Evolutionary conservation across 2,113 vertebrate genomes (phyloP).

Genomic region (Cyrtonyx montezumae): DNA sequence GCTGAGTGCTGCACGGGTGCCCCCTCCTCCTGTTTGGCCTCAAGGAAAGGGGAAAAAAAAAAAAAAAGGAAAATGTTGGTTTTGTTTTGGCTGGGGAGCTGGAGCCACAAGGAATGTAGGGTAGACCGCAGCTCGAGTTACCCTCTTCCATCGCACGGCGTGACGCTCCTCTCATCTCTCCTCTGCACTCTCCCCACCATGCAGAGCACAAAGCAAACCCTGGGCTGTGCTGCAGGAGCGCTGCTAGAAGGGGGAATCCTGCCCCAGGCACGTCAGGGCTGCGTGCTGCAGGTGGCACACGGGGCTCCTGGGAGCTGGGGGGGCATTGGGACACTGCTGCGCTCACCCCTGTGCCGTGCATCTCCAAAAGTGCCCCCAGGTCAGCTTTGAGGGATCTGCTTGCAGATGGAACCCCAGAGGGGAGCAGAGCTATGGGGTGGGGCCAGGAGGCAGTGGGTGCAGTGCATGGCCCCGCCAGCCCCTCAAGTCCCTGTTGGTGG

Average conservation of each 20-base stretch:
- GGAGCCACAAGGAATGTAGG: conserved; percentile 63
- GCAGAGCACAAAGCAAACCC: background rate
- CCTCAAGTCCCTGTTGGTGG: too few relatives aligned
- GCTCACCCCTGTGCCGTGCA: accelerated
- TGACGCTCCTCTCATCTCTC: conserved; percentile 49
- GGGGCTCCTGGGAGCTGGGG: background rate
- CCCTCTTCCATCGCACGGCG: conserved; percentile 63
- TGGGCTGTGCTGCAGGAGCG: background rate
- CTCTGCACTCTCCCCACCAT: conserved; percentile 51
- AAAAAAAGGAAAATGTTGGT: conserved; percentile 36
- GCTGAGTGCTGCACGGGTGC: background rate
- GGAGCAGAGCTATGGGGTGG: accelerated
- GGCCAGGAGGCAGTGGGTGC: background rate
- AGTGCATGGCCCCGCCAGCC: background rate
- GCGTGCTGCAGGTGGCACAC: accelerated
- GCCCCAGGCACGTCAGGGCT: accelerated
- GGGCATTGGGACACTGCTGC: background rate
- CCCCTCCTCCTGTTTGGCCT: conserved; percentile 51
- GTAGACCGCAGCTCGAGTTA: conserved; percentile 73
- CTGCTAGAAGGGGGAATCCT: background rate
- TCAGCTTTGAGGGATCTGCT: background rate
- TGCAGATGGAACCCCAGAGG: background rate
- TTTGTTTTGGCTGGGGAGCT: conserved; percentile 68
- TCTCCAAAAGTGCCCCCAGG: background rate
- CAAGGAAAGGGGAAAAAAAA: conserved; percentile 43